phyloP scores from a whole-genome alignment of 2,113 vertebrate species.

The Rhinogobius similis region DNA sequence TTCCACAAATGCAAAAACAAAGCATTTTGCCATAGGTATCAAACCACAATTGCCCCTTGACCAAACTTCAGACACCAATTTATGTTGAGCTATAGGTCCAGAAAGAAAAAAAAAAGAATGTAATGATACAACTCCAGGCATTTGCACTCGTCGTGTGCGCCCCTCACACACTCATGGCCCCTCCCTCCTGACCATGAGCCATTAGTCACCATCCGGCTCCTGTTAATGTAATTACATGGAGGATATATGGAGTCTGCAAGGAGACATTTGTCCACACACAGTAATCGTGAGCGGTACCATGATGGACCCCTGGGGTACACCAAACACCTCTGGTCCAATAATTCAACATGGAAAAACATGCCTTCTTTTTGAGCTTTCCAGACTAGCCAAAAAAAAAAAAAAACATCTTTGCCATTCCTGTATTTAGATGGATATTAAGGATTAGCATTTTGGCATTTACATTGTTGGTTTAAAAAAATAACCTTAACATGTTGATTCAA shows the following conservation, averaged over 20 bases:
- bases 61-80: no score
- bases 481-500: background rate
- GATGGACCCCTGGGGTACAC: conserved; percentile 41
- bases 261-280: conserved; percentile 62
- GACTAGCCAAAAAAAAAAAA: no score
- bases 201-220: conserved; percentile 68
- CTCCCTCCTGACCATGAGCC: conserved; percentile 46
- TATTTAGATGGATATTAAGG: background rate
- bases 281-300: conserved; percentile 45
- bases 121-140: no score
- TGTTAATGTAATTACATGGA: conserved; percentile 73
- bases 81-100: no score
- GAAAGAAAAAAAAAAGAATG: no score
- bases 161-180: background rate
- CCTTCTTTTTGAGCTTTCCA: conserved; percentile 14
- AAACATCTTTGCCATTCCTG: conserved; percentile 21
- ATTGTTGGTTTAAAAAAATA: background rate
- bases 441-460: background rate
- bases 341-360: conserved; percentile 16
- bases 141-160: no score
- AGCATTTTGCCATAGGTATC: no score
- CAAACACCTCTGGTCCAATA: conserved; percentile 42
- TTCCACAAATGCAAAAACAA: no score
- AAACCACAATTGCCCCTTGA: no score
- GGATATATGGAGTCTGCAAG: conserved; percentile 61